Evolutionary conservation across 2,888 invertebrate species (phyloP).

Genomic region (Andrena bucephala): DNA sequence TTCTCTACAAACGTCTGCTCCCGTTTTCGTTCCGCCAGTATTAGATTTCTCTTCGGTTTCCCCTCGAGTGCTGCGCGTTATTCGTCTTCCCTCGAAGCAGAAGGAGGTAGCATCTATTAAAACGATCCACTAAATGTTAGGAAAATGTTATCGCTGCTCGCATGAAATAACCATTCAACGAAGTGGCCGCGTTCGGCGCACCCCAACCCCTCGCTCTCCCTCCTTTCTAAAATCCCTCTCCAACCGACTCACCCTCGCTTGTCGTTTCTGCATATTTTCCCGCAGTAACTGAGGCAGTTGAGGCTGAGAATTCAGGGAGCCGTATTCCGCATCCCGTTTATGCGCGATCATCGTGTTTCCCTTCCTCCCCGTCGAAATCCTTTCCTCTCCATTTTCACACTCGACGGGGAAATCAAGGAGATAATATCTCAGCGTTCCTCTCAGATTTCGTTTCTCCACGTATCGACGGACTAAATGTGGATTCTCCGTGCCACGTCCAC

Average conservation of each 20-base stretch:
- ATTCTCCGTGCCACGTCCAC: neutral
- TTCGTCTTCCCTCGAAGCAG: neutral
- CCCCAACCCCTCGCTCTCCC: constrained; percentile 10
- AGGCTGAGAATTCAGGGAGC: constrained; percentile 24
- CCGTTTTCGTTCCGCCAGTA: neutral
- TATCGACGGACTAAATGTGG: neutral
- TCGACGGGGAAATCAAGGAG: neutral
- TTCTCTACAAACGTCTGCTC: neutral
- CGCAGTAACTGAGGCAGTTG: constrained; percentile 45
- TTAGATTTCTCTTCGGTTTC: neutral
- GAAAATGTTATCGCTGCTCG: constrained; percentile 71
- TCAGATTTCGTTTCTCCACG: neutral
- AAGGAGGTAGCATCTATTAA: constrained; percentile 57
- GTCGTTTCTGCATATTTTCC: constrained; percentile 52
- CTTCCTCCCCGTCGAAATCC: constrained; percentile 6
- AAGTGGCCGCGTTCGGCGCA: constrained; percentile 59
- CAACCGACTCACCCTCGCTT: neutral
- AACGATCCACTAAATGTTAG: constrained; percentile 66
- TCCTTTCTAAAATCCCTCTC: constrained; percentile 10
- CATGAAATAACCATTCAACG: constrained; percentile 70
- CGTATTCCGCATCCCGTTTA: constrained; percentile 25
- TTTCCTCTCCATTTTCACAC: neutral
- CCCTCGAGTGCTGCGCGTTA: neutral
- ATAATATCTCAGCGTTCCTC: neutral
- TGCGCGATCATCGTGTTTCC: constrained; percentile 19